Evolutionary conservation across 2,113 vertebrate genomes (phyloP), one percentile per base, ranked within the genome.

Genomic region (Petrocephalus microphthalmus): DNA sequence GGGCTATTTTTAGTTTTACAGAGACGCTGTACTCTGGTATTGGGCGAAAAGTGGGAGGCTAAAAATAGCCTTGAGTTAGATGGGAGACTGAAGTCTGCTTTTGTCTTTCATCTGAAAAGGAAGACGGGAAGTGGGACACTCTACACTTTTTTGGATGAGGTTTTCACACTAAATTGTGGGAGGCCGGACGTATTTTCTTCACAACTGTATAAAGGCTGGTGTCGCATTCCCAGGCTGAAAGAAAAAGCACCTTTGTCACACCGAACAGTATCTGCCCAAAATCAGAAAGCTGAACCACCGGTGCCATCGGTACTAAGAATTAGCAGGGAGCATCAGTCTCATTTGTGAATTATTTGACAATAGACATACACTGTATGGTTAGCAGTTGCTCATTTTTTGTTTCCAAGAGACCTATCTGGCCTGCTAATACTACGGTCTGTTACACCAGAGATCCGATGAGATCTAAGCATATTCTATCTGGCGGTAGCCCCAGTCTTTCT

Each of bases 41-140:
- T 67, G 17, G 71, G 71, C 37, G 33, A 78, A 78, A 78, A 42
- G 4, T 33, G 15, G 13, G 29, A 19, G 33, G 71, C 71, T 17
- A 78, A 11, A 78, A 78, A 19, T 78, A 78, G 71, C 11, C 71
- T 15, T 78, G 33, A 42, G 29, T 37, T 82, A 51, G 84, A 88
- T 67, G 45, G 64, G 7, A 87, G 42, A 10, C 33, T 87, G 90
- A 45, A 42, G 20, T 89, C 82, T 87, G 64, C 56, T 37, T 42
- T 78, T 81, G 56, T 51, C 19, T 22, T 87, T 87, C 71, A 6
- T 83, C 78, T 82, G 81, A 51, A 84, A 88, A 56, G 33, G 49
- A 88, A 86, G 89, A 85, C 71, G 53, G 52, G 67, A 53, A 88
- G 42, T 8, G 17, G 42, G 84, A 8, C 22, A 20, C 45, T 49